Evolutionary conservation across 2,113 vertebrate species (phyloP).

Genomic region (Chaetodon auriga): DNA sequence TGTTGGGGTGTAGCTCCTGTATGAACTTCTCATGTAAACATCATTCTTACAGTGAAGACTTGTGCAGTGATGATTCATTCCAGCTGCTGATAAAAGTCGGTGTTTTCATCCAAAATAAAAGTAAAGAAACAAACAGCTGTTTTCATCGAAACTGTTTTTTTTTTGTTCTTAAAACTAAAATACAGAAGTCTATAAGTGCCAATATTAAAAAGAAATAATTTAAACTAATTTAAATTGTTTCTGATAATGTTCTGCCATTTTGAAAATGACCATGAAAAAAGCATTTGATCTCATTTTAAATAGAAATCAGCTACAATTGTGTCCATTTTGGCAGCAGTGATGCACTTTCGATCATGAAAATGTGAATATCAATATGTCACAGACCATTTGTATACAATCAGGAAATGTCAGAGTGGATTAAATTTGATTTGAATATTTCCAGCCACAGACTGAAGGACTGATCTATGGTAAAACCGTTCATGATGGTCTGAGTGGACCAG

Average conservation of each 20-base stretch:
- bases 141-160: not conserved
- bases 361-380: no score
- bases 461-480: no score
- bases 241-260: not conserved
- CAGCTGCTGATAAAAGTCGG: not conserved
- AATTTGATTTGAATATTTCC: no score
- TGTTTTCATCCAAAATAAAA: not conserved
- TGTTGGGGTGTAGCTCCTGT: not conserved
- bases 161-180: not conserved
- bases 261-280: not conserved
- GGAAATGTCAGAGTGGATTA: no score
- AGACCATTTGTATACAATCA: no score
- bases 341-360: no score
- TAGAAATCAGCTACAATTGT: no score
- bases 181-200: not conserved
- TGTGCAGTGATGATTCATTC: not conserved
- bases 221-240: not conserved
- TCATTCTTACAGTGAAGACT: not conserved
- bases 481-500: no score
- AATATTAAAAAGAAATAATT: not conserved
- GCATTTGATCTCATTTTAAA: no score
- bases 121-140: not conserved
- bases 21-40: not conserved
- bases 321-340: no score
- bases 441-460: no score